Base-by-base conservation (phyloP, 2,888 invertebrate species). In the Stenurella melanura region DNA sequence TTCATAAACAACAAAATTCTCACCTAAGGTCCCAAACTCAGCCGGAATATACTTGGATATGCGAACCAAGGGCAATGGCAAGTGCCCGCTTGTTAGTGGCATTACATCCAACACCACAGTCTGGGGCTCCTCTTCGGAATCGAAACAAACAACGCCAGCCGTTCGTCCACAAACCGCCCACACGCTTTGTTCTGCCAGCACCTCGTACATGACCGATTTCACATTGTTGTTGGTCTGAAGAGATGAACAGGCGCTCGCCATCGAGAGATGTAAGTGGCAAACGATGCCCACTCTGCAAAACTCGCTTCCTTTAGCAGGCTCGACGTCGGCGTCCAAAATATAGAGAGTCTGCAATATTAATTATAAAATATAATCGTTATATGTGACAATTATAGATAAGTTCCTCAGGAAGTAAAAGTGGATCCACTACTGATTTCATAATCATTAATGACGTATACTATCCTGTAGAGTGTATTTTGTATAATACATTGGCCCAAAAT, bases 121-220 rank as follows among this genome's bases (percentile, higher is more conserved):
- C 88, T 96, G 96, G 90, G 96, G 91, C 66, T 86, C 86, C 26
- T 81, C 79, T 15, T 81, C 82, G 58, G 85, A 83, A 67, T 87
- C 88, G 75, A 90, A 90, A 6, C 90, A 90, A 6, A 92, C 89
- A 21, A 92, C 91, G 92, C 97, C 97, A 83, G 97, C 96, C 34
- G 97, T 96, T 73, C 96, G 92, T 1, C 97, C 97, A 85, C 96
- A 94, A 30, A 98, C 95, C 0, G 97, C 97, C 98, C 98, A 98
- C 91, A 96, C 94, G 50, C 95, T 95, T 87, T 96, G 96, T 89
- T 98, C 98, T 15, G 96, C 96, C 68, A 97, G 90, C 11, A 98
- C 97, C 90, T 98, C 97, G 88, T 98, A 98, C 96, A 98, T 97
- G 0, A 98, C 92, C 6, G 94, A 94, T 18, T 91, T 92, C n/a